A percentile compares a stretch with the other conserved stretches of the same genome.
Evolutionary conservation across 2,888 invertebrate genomes (phyloP).

Genomic region (Drosophila sordidapex): DNA sequence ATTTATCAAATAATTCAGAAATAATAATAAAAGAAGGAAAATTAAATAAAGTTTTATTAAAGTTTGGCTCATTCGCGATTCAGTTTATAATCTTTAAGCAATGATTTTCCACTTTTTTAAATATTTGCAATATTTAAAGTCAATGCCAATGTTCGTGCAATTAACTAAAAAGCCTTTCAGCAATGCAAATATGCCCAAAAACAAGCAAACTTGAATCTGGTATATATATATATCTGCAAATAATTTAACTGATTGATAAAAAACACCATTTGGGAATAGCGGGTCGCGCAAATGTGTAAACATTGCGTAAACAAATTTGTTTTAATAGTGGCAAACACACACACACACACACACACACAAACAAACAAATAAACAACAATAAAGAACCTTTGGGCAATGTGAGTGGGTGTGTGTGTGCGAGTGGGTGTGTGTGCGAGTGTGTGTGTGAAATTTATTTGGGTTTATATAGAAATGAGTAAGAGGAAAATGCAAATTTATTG

Average conservation of each 20-base stretch:
- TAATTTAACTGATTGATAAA: constrained; percentile 8
- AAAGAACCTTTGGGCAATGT: constrained; percentile 15
- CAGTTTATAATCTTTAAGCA: background rate
- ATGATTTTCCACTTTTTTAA: background rate
- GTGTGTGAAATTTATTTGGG: constrained; percentile 17
- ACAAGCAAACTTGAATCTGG: background rate
- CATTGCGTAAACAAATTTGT: background rate
- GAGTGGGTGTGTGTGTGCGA: background rate
- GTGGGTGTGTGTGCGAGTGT: background rate
- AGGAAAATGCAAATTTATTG: constrained; percentile 1
- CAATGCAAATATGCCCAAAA: background rate
- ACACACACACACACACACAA: background rate
- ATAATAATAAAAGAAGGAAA: background rate
- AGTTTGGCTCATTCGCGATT: background rate
- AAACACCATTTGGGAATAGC: background rate
- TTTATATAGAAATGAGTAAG: constrained; percentile 7
- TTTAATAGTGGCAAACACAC: background rate
- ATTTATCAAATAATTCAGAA: background rate
- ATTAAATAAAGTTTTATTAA: background rate
- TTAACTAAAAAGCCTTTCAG: background rate
- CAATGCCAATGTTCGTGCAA: background rate
- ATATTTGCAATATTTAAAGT: background rate
- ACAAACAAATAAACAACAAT: constrained; percentile 40
- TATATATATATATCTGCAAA: background rate
- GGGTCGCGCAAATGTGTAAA: background rate